phyloP scores from a whole-genome alignment of 2,113 vertebrate genomes.

The Asarcornis scutulata region DNA sequence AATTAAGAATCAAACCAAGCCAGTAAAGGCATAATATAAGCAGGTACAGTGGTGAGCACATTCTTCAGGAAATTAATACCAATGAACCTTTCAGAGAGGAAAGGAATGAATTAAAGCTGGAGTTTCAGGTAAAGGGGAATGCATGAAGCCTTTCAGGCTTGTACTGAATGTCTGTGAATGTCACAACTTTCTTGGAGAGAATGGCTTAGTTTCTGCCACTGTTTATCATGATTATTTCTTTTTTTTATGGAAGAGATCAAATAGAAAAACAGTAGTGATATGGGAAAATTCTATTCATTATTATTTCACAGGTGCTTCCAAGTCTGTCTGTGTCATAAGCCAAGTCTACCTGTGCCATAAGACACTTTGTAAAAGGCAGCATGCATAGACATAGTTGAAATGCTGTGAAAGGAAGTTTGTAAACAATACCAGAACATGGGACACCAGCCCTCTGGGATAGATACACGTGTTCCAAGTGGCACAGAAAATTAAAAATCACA shows the following conservation, averaged over 20 bases:
- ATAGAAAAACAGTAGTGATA: neutral
- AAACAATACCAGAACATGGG: neutral
- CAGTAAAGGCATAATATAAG: neutral
- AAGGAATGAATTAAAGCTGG: neutral
- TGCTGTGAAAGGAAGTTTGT: neutral
- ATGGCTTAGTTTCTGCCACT: neutral
- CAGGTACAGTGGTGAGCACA: neutral
- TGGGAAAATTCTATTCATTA: neutral
- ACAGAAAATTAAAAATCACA: neutral
- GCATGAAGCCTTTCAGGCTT: neutral
- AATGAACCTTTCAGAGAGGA: neutral
- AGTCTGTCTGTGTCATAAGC: neutral
- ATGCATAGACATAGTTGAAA: neutral
- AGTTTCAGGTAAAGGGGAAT: neutral
- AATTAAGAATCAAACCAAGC: neutral
- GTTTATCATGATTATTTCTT: neutral
- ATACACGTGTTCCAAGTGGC: neutral
- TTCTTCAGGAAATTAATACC: neutral
- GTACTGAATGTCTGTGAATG: neutral
- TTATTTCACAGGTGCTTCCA: fast-evolving
- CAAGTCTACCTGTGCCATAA: neutral
- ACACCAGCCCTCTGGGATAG: neutral
- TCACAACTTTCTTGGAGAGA: neutral
- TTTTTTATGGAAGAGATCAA: neutral
- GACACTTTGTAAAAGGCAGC: neutral